Evolutionary conservation across 2,113 vertebrate species (phyloP).

Genomic region (Cheilinus undulatus): DNA sequence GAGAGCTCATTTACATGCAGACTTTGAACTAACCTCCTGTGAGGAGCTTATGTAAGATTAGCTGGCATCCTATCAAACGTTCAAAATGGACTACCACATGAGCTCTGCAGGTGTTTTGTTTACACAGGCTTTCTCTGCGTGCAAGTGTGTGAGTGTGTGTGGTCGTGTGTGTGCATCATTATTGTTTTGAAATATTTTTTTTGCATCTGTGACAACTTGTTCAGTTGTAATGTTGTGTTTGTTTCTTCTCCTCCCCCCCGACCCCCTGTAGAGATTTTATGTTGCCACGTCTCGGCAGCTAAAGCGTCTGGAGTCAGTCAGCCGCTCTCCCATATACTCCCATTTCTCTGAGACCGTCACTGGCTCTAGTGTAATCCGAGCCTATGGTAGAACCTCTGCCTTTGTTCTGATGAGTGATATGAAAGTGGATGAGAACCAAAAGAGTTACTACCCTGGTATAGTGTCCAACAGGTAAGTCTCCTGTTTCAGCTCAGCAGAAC

Average conservation of each 20-base stretch:
- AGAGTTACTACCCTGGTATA: constrained; percentile 90
- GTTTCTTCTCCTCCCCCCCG: constrained; percentile 42
- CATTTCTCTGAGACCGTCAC: constrained; percentile 97
- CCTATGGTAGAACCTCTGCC: constrained; percentile 86
- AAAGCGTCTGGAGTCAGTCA: constrained; percentile 95
- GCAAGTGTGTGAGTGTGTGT: constrained; percentile 4
- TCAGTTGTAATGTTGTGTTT: constrained; percentile 53
- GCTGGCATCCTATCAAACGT: constrained; percentile 9
- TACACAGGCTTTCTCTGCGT: constrained; percentile 36
- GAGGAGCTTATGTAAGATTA: not conserved
- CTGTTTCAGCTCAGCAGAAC: not conserved
- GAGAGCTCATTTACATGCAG: constrained; percentile 8
- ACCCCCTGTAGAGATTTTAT: constrained; percentile 90
- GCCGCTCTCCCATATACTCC: constrained; percentile 96
- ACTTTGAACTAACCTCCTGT: constrained; percentile 1
- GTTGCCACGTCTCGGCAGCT: constrained; percentile 95
- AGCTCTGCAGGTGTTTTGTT: constrained; percentile 69
- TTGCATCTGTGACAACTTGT: not conserved
- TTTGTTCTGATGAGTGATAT: constrained; percentile 87
- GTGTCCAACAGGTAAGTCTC: constrained; percentile 91
- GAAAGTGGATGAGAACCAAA: constrained; percentile 93
- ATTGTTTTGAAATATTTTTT: constrained; percentile 32
- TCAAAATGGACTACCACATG: constrained; percentile 15
- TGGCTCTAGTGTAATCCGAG: constrained; percentile 92
- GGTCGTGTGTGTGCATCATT: constrained; percentile 24